Percentiles rank a stretch among this genome's conserved stretches.
Conservation (phyloP, 2,888 invertebrate species). For the Tethea ocularis region DNA sequence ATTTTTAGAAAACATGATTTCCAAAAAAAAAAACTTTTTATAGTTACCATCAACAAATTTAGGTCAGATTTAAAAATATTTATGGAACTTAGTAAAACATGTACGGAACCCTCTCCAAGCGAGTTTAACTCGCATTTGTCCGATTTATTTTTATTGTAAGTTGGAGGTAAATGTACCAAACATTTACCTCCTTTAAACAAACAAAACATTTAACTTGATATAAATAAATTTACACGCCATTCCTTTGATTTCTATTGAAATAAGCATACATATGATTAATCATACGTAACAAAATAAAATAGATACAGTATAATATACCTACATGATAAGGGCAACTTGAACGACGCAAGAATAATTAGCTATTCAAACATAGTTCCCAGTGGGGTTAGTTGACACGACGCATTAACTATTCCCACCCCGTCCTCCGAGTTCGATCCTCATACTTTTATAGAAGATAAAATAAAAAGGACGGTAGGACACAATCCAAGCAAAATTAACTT, state of each 20-base stretch:
- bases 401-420: slow-evolving; percentile 17
- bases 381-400: slow-evolving; percentile 9
- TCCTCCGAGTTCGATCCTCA: slow-evolving; percentile 8
- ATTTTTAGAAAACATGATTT: no score
- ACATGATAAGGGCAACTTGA: not conserved
- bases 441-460: slow-evolving; percentile 12
- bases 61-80: no score
- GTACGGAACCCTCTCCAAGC: no score
- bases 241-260: not conserved
- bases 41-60: no score
- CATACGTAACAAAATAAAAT: not conserved
- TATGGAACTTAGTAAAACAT: no score
- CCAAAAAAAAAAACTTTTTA: no score
- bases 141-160: no score
- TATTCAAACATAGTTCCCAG: slow-evolving; percentile 2
- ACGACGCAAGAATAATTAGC: not conserved
- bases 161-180: no score
- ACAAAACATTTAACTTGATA: no score
- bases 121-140: no score
- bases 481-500: slow-evolving; percentile 12
- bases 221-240: no score
- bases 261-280: not conserved
- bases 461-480: slow-evolving; percentile 11
- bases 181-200: no score
- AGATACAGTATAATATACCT: not conserved